Evolutionary conservation across 2,113 vertebrate species (phyloP).

Genomic region (Takifugu bimaculatus): DNA sequence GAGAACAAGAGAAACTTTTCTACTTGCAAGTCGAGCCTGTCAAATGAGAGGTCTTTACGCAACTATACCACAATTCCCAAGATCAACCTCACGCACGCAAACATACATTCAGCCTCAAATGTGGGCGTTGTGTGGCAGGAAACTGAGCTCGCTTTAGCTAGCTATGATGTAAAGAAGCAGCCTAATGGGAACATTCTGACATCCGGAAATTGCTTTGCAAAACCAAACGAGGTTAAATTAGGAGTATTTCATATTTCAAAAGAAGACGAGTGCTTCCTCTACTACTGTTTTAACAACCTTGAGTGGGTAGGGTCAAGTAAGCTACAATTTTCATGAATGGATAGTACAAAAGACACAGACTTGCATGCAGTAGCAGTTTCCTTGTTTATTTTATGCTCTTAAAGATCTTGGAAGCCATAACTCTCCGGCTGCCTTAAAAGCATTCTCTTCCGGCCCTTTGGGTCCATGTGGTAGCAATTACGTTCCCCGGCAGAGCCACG

Average conservation of each 20-base stretch:
- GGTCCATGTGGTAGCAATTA: conserved; percentile 93
- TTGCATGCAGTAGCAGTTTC: conserved; percentile 83
- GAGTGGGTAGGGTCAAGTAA: neutral
- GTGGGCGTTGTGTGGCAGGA: too few relatives aligned
- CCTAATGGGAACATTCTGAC: too few relatives aligned
- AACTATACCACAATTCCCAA: neutral
- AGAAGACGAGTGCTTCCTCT: too few relatives aligned
- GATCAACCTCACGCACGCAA: neutral
- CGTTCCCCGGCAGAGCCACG: conserved; percentile 51
- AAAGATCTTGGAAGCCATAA: conserved; percentile 88
- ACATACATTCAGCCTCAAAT: too few relatives aligned
- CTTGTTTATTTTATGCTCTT: conserved; percentile 83
- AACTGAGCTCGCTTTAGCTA: too few relatives aligned
- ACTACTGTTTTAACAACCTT: too few relatives aligned
- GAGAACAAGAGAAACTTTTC: neutral
- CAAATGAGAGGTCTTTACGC: neutral
- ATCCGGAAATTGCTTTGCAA: too few relatives aligned
- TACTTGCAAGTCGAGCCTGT: neutral
- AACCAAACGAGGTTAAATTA: too few relatives aligned
- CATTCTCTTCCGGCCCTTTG: conserved; percentile 74
- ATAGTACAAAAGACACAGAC: conserved; percentile 13
- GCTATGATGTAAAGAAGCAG: too few relatives aligned
- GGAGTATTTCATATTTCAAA: too few relatives aligned
- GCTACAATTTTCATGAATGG: neutral
- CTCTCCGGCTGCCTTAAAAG: conserved; percentile 85